Base-by-base conservation (phyloP, 2,888 invertebrate genomes). In the Drepanosiphum platanoidis region DNA sequence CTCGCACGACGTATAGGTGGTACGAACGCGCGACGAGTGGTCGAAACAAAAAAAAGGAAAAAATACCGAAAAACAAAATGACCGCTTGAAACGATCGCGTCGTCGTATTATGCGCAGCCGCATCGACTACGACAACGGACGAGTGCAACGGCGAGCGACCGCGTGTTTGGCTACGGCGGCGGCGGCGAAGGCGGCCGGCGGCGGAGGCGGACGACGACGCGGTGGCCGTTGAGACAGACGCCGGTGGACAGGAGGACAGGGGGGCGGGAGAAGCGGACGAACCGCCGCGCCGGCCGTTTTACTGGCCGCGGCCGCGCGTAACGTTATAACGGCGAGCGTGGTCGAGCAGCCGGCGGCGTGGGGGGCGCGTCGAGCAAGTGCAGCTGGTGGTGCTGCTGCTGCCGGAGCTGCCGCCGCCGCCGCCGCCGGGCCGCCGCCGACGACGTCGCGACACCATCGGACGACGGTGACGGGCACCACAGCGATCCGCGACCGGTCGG, bases 331-430 rank as follows among this genome's bases (percentile, higher is more conserved):
- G 80, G 80, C 74, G 30, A 64, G 86, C 18, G 86, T 74, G 86
- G 79, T 82, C 79, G 86, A 86, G 39, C 86, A 87, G 84, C 84
- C 84, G 84, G 86, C 87, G 87, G 86, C 82, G 88, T 86, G 88
- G 88, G 87, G 87, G 87, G 87, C 77, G 87, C 86, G 83, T 88
- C 87, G 86, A 87, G 88, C 83, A 87, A 86, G 61, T 86, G 86
- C 86, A 77, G 86, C 87, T 79, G 87, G 87, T 86, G 88, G 87
- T 84, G 84, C 68, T 84, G 84, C 52, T 84, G 84, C 84, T 84
- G 84, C 84, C 87, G 72, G 80, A 80, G 87, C 86, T 86, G 81
- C 80, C 78, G 84, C 34, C 77, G 86, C 74, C 84, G 86, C 86
- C 87, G 81, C 87, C 86, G 72, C 87, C 86, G 58, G 79, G 46